Evolutionary conservation across 2,113 vertebrate genomes (phyloP), one percentile per base, ranked within the genome.

Genomic region (Rhabdomys dilectus): DNA sequence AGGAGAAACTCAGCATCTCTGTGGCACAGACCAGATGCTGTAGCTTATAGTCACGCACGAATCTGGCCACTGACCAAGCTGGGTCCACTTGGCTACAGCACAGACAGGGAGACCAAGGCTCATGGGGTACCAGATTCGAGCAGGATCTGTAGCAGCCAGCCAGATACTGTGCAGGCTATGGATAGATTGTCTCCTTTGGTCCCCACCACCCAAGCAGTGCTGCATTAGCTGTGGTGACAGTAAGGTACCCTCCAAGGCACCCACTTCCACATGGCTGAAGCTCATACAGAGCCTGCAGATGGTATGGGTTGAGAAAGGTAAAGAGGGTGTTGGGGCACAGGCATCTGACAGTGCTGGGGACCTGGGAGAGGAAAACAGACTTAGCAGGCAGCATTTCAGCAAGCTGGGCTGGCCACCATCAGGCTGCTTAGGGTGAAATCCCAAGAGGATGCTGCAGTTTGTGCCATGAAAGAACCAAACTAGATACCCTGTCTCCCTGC

Each of bases 401-500:
- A 4, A 92, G 88, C 75, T 12, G 34, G 48, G n/a, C 87, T 84
- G 51, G 93, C 75, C 36, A 58, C 72, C 21, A 29, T 39, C 13
- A 9, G 89, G 91, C 86, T 0, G 3, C 56, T 64, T 39, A 45
- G 39, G 81, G 87, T 48, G 90, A 94, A 86, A 48, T 89, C 96
- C 77, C 62, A 6, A 75, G 93, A 87, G 94, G 81, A 80, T 48
- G 31, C 0, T 0, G 88, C 85, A 89, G 91, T 93, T 42, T 87
- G 66, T 80, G 78, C 5, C 13, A 56, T 21, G 91, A 89, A 93
- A 96, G 91, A 68, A 92, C 81, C 64, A 91, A 93, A 80, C 26
- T 70, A 36, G 56, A 87, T 64, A 68, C 77, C 0, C 12, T n/a
- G 62, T 34, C 75, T 31, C 64, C 64, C 73, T 7, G 10, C 62